Conservation (phyloP, 2,888 invertebrate genomes). For the Gymnoscelis rufifasciata region DNA sequence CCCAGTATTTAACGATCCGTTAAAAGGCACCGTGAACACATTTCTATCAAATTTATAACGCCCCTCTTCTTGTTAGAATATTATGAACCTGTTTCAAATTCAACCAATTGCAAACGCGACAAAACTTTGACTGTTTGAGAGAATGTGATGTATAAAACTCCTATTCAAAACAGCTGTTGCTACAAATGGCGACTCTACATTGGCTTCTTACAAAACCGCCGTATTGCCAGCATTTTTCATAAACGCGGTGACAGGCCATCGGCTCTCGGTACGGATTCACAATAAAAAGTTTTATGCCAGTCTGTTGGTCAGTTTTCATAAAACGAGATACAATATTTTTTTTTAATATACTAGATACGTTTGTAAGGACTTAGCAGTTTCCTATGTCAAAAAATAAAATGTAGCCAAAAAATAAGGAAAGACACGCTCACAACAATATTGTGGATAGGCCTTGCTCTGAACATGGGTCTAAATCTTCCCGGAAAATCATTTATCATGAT, state of each 20-base stretch:
- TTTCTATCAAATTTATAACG: too few relatives aligned
- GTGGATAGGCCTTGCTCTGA: conserved; percentile 46
- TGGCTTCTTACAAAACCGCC: conserved; percentile 38
- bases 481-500: conserved; percentile 68
- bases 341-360: conserved; percentile 18
- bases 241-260: conserved; percentile 53
- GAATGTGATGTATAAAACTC: background rate
- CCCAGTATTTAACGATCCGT: too few relatives aligned
- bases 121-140: too few relatives aligned
- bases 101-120: too few relatives aligned
- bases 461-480: conserved; percentile 58
- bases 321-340: conserved; percentile 58
- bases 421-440: too few relatives aligned
- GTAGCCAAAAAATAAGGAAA: too few relatives aligned
- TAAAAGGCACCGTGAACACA: too few relatives aligned
- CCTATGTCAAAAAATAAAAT: too few relatives aligned
- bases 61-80: too few relatives aligned
- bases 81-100: too few relatives aligned
- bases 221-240: conserved; percentile 59
- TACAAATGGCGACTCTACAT: conserved; percentile 21
- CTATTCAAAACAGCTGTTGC: conserved; percentile 4
- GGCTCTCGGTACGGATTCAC: conserved; percentile 49
- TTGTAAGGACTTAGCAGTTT: conserved; percentile 10
- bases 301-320: conserved; percentile 63
- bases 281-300: conserved; percentile 59